Evolutionary conservation across 2,888 invertebrate genomes (phyloP).

Genomic region (Oscheius sp.): DNA sequence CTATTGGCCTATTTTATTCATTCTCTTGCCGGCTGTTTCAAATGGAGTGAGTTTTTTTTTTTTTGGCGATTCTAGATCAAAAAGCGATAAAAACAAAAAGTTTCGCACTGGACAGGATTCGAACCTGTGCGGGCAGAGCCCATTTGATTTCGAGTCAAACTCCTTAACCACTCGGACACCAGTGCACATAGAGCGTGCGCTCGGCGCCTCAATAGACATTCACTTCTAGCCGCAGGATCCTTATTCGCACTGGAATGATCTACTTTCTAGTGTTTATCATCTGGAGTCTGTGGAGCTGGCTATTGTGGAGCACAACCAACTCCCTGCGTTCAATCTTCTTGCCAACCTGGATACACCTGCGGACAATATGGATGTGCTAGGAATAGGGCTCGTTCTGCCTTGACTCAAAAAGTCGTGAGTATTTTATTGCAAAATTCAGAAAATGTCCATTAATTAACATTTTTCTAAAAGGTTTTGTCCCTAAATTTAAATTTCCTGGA

Average conservation of each 20-base stretch:
- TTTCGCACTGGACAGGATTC: too few species aligned
- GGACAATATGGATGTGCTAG: slow-evolving; percentile 68
- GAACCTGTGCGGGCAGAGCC: too few species aligned
- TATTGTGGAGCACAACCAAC: slow-evolving; percentile 54
- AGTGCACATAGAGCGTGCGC: too few species aligned
- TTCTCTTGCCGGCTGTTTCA: slow-evolving; percentile 4
- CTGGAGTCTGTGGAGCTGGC: slow-evolving; percentile 61
- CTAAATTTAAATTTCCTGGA: too few species aligned
- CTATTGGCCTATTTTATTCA: background rate
- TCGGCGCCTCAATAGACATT: too few species aligned
- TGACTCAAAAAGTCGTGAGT: slow-evolving; percentile 59
- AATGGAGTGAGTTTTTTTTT: background rate
- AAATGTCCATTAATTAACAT: too few species aligned
- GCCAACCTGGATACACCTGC: slow-evolving; percentile 66
- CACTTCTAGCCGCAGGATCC: too few species aligned
- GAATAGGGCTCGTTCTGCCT: slow-evolving; percentile 60
- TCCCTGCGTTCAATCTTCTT: slow-evolving; percentile 47
- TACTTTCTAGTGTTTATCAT: slow-evolving; percentile 48
- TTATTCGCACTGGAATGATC: background rate
- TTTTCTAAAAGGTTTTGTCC: too few species aligned
- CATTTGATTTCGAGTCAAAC: too few species aligned
- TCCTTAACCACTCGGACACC: too few species aligned
- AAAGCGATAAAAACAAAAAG: too few species aligned
- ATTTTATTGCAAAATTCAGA: background rate
- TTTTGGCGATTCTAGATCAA: background rate